These are phyloP conservation scores for Popillia japonica DNA, from an alignment of 1,140 invertebrate genomes.

Conservation along the genomic window DNA sequence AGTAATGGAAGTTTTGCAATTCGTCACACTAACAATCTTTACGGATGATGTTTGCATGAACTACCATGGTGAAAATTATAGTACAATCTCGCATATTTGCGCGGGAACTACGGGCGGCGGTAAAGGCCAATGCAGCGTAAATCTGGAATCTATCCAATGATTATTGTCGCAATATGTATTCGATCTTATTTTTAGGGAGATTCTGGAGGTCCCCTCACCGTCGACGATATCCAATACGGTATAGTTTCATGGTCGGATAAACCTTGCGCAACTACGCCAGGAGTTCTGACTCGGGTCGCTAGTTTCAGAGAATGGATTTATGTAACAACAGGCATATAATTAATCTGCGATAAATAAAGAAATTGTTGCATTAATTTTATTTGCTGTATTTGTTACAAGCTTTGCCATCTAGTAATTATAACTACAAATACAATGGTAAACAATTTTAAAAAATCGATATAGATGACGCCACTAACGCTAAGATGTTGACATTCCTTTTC, in stretches of 20 bases:
- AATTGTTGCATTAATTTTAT: neutral
- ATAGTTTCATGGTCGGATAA: constrained; percentile 63
- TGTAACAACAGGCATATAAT: constrained; percentile 45
- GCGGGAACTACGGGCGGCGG: constrained; percentile 59
- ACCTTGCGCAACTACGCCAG: constrained; percentile 61
- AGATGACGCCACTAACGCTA: neutral
- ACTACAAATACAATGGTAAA: neutral
- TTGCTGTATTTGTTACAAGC: too few species aligned
- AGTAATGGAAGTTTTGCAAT: constrained; percentile 57
- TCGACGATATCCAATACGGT: constrained; percentile 57
- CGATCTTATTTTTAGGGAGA: constrained; percentile 59
- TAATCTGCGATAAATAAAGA: neutral
- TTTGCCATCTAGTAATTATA: too few species aligned
- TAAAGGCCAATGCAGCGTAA: constrained; percentile 61
- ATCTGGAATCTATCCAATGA: constrained; percentile 48
- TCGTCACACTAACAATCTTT: constrained; percentile 58
- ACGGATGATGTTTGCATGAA: constrained; percentile 56
- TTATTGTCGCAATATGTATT: constrained; percentile 54
- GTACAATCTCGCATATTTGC: constrained; percentile 57
- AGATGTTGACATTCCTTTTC: too few species aligned
- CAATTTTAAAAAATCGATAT: neutral
- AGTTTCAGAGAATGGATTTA: constrained; percentile 62
- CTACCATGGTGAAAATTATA: constrained; percentile 51
- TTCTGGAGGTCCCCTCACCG: constrained; percentile 60
- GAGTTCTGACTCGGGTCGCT: constrained; percentile 63